Conservation (phyloP, 2,113 vertebrate genomes). For the Toxotes chatareus region DNA sequence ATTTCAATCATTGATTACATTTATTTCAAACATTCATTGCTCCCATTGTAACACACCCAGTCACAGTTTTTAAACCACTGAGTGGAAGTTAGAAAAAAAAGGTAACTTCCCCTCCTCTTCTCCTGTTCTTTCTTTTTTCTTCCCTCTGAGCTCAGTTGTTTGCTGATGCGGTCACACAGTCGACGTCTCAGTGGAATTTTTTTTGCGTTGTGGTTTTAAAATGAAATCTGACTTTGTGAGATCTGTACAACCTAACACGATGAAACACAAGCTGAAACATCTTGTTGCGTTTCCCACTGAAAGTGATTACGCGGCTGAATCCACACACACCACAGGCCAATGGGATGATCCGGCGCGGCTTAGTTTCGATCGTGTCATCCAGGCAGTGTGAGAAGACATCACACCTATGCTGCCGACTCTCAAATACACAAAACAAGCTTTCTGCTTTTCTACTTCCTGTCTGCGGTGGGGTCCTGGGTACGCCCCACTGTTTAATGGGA, state of each 20-base stretch:
- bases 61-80: neutral
- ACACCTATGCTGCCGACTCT: neutral
- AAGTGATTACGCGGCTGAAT: neutral
- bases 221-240: neutral
- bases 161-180: neutral
- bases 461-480: neutral
- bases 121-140: neutral
- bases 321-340: neutral
- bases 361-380: neutral
- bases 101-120: neutral
- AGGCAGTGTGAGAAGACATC: neutral
- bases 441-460: slow-evolving; percentile 25
- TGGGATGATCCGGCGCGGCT: too few species aligned
- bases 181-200: neutral
- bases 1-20: too few species aligned
- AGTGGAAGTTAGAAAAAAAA: slow-evolving; percentile 20
- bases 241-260: neutral
- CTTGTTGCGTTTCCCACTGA: neutral
- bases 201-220: neutral
- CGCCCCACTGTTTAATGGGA: neutral
- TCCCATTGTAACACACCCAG: neutral
- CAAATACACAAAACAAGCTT: neutral
- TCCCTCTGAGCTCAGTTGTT: neutral
- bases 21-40: too few species aligned
- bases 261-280: neutral